These are phyloP conservation scores for Phoronis australis DNA, from an alignment of 2,888 invertebrate species.

Conservation along the genomic window DNA sequence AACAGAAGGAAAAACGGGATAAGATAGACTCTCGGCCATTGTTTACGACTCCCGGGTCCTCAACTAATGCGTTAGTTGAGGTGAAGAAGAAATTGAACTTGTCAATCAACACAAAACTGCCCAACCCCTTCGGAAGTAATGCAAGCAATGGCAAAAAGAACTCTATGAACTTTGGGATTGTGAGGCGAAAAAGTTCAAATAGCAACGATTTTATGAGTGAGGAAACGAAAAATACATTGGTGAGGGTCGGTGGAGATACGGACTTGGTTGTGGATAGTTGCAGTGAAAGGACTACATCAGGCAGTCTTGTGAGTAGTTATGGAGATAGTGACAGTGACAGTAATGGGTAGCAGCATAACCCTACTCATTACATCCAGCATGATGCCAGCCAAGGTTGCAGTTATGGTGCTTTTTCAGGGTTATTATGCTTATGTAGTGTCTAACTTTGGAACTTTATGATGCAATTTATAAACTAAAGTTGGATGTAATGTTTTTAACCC, in stretches of 20 bases:
- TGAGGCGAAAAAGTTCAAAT: neutral
- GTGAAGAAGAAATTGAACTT: neutral
- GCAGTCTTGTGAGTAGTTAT: neutral
- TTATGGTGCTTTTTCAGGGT: no score
- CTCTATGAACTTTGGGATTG: slow-evolving; percentile 3
- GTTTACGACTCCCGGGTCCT: no score
- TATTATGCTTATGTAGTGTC: no score
- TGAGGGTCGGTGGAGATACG: no score
- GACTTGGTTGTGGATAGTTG: neutral
- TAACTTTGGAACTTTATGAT: no score
- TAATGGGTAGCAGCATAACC: neutral
- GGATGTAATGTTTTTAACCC: no score
- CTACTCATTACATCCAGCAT: no score
- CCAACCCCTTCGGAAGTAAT: slow-evolving; percentile 9
- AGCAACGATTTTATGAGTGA: neutral
- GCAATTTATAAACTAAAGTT: no score
- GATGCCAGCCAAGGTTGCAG: no score
- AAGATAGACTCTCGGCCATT: slow-evolving; percentile 32
- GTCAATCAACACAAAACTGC: slow-evolving; percentile 7
- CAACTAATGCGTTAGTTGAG: slow-evolving; percentile 6
- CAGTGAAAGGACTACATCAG: neutral
- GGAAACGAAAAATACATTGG: neutral
- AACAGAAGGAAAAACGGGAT: slow-evolving; percentile 35
- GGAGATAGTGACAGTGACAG: neutral
- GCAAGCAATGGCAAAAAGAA: slow-evolving; percentile 3